These are phyloP conservation scores for Xenopus borealis DNA, from an alignment of 2,113 vertebrate genomes.

Conservation along the genomic window DNA sequence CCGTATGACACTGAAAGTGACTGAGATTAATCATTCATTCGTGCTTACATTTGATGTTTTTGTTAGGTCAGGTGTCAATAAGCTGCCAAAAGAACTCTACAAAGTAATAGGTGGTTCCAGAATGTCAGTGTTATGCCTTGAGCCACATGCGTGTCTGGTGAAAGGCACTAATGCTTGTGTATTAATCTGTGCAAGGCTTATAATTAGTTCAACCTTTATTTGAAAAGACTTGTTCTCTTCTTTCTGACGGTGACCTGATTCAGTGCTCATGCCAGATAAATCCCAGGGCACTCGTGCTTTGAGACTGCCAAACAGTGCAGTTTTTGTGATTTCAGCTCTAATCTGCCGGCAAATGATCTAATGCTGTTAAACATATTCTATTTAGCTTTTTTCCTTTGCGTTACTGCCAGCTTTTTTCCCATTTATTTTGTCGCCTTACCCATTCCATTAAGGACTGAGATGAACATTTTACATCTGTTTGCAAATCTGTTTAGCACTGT, in stretches of 20 bases:
- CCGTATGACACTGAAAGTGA: background rate
- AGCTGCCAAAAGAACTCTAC: background rate
- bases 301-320: constrained; percentile 32
- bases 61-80: constrained; percentile 7
- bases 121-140: constrained; percentile 20
- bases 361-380: constrained; percentile 36
- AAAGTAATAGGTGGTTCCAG: constrained; percentile 31
- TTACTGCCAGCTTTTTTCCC: constrained; percentile 30
- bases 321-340: constrained; percentile 8
- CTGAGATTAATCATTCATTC: constrained; percentile 18
- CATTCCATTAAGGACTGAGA: constrained; percentile 39
- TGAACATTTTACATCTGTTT: constrained; percentile 45
- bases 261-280: constrained; percentile 37
- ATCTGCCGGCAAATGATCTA: constrained; percentile 8
- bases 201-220: constrained; percentile 31
- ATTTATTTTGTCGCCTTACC: constrained; percentile 44
- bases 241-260: constrained; percentile 42
- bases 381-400: constrained; percentile 40
- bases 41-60: constrained; percentile 11
- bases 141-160: constrained; percentile 1
- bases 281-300: constrained; percentile 35
- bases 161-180: constrained; percentile 31
- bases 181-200: constrained; percentile 41
- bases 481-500: constrained; percentile 41
- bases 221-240: constrained; percentile 40